Evolutionary conservation across 2,888 invertebrate species (phyloP), one percentile per base, ranked within the genome.

Genomic region (Drosophila maculinotata): DNA sequence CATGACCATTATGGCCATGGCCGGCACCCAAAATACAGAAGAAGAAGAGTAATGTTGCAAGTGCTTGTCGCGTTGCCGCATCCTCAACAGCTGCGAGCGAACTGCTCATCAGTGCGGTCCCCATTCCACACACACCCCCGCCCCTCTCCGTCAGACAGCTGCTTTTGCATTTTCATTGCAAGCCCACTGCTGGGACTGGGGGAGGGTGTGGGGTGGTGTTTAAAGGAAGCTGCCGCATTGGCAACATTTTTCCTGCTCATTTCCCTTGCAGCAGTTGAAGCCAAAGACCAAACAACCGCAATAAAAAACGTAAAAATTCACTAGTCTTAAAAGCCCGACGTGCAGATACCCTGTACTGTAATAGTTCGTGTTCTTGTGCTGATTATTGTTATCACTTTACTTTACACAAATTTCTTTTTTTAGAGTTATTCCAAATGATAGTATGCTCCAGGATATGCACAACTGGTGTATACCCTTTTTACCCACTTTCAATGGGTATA

Each of bases 131-230:
- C 23, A 2, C 26, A 4, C 15, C 25, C 0, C 8, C 23, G 5
- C 2, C 4, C 4, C 30, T 25, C 38, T 33, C 31, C 6, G 9
- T 45, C 2, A 28, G 36, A 52, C 60, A 52, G 54, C 38, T 68
- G 68, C 73, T 74, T 83, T 83, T 70, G 77, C 74, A 86, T 83
- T 86, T 83, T 77, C 81, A 82, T 85, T 76, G 86, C 80, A 68
- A 51, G 67, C 59, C 52, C 57, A 56, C 49, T 53, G 42, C 56
- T 57, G 64, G 41, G 63, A 63, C 7, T 9, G 56, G 12, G 17
- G 4, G 15, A 9, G 9, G 35, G 2, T 31, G 6, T 4, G 20
- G 23, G 30, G 42, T 4, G 31, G 38, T 6, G 31, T n/a, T 30
- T 7, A 45, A n/a, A 26, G 33, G 35, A 20, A 30, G 38, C 31